phyloP scores from a whole-genome alignment of 2,113 vertebrate genomes.

The Pseudonaja textilis region DNA sequence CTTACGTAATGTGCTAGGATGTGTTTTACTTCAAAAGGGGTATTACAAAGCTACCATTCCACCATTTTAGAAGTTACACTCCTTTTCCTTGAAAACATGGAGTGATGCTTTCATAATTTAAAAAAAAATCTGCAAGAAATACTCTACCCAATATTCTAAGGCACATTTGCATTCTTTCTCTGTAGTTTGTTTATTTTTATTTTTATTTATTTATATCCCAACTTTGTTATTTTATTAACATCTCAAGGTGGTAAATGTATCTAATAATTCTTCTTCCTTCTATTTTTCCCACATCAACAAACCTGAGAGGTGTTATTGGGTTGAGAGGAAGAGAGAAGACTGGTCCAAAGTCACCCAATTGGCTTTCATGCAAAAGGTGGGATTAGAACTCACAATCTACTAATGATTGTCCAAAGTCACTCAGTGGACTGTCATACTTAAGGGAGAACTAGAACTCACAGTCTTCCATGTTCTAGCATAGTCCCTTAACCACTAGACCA shows the following conservation, averaged over 20 bases:
- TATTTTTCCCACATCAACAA: too few species aligned
- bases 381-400: too few species aligned
- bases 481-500: too few species aligned
- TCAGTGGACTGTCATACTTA: too few species aligned
- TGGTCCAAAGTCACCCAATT: too few species aligned
- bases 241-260: background rate
- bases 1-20: background rate
- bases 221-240: background rate
- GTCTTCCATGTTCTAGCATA: too few species aligned
- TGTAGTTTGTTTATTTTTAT: background rate
- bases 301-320: too few species aligned
- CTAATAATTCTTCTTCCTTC: background rate
- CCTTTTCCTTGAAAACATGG: background rate
- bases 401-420: too few species aligned
- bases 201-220: background rate
- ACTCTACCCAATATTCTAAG: background rate
- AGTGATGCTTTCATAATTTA: background rate
- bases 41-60: background rate
- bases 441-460: too few species aligned
- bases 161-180: background rate
- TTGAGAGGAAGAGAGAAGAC: too few species aligned
- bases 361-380: too few species aligned
- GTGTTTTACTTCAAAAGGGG: constrained; percentile 16
- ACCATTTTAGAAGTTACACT: background rate
- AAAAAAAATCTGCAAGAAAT: background rate